These are phyloP conservation scores for Cynocephalus volans DNA, from an alignment of 2,113 vertebrate species.

Conservation along the genomic window DNA sequence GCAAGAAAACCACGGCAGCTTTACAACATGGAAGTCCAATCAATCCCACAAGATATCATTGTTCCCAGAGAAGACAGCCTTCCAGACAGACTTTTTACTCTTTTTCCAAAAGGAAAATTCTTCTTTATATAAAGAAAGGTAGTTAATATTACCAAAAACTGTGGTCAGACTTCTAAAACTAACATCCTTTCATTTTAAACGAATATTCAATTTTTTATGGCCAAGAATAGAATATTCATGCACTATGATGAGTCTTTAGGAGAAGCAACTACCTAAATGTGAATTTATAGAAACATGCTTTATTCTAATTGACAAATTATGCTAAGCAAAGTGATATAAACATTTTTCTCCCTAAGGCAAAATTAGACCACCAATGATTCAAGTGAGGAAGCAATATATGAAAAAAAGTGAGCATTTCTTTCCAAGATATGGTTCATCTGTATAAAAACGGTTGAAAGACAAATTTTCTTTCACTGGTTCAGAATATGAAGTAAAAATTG, in stretches of 20 bases:
- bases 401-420: neutral
- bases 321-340: neutral
- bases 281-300: neutral
- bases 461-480: neutral
- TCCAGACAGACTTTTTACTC: constrained; percentile 9
- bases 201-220: neutral
- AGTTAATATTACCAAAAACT: neutral
- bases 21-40: neutral
- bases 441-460: neutral
- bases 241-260: neutral
- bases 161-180: neutral
- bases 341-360: neutral
- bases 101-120: neutral
- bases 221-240: neutral
- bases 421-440: neutral
- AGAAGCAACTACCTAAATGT: neutral
- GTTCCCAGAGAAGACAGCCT: constrained; percentile 40
- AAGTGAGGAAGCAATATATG: neutral
- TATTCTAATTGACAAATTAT: neutral
- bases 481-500: neutral
- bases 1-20: neutral
- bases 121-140: neutral
- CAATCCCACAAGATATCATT: neutral
- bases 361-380: neutral
- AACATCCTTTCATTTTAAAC: neutral